Evolutionary conservation across 30 jellyfish, hydroid and myxozoan genomes (phyloP), one percentile per base, ranked within the genome.

Genomic region (Cassiopea andromeda): DNA sequence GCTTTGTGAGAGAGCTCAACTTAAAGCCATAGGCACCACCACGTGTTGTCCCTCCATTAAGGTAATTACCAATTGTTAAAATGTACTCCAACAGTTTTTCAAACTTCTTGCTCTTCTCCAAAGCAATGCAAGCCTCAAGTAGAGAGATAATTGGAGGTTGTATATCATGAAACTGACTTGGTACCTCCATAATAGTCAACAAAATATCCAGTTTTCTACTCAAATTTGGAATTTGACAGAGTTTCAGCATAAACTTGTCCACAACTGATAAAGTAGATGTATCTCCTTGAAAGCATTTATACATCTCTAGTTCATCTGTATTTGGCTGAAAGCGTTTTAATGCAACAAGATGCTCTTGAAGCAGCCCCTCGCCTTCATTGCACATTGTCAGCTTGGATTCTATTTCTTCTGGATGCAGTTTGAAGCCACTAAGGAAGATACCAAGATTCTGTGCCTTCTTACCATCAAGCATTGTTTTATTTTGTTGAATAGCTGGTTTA

Each of bases 21-120:
- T 87, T 95, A 85, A 91, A 95, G n/a, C 99, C 99, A 54, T 95
- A 83, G 48, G 99, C 99, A 10, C 97, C 94, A 44, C 99, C 99
- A n/a, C 99, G 87, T 16, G 85, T 85, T 44, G 99, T 95, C 2
- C 99, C 99, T 6, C 98, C 98, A 73, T 95, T 95, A 77, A 95
- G 68, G 85, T 84, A 95, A 73, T 95, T 95, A 1, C 99, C 99
- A 48, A 90, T 60, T 1, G 99, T 82, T 54, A 95, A 81, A 70
- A 95, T 77, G 50, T 90, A 95, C 74, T 95, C 97, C 15, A 95
- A 72, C 60, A 95, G 75, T 47, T 89, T 48, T 43, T 78, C 90
- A 81, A 95, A 95, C 45, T 64, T 59, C 66, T 61, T 68, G 92
- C 90, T 91, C 59, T 83, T 78, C 57, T 73, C 77, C 60, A 95